A percentile compares a stretch with the other conserved stretches of the same genome.
Evolutionary conservation across 2,888 invertebrate species (phyloP).

Genomic region (Ochropleura leucogaster): DNA sequence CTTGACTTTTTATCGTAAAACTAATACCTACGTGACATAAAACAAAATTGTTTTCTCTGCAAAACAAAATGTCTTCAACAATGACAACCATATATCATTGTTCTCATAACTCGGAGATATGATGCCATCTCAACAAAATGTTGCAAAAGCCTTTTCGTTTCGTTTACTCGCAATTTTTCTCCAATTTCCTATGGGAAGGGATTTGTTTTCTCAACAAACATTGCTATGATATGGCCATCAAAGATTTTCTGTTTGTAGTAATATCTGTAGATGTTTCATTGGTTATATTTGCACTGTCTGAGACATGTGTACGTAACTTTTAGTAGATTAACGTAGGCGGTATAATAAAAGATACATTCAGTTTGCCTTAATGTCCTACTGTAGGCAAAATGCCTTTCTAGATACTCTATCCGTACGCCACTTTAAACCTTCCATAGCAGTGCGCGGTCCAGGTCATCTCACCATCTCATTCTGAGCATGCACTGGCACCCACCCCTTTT

Average conservation of each 20-base stretch:
- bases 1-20: not conserved
- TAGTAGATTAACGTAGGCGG: not conserved
- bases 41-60: constrained; percentile 25
- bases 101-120: constrained; percentile 22
- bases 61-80: constrained; percentile 23
- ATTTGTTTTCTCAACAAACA: constrained; percentile 45
- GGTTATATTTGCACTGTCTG: constrained; percentile 5
- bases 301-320: not conserved
- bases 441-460: too few relatives aligned
- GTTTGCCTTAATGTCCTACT: too few relatives aligned
- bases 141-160: constrained; percentile 15
- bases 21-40: not conserved
- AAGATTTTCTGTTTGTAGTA: constrained; percentile 31
- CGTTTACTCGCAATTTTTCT: constrained; percentile 48
- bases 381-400: too few relatives aligned
- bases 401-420: too few relatives aligned
- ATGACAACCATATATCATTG: constrained; percentile 28
- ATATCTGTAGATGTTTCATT: constrained; percentile 11
- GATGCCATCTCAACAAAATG: constrained; percentile 33
- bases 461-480: too few relatives aligned
- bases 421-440: too few relatives aligned
- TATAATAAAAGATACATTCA: not conserved
- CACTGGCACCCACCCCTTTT: too few relatives aligned
- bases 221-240: constrained; percentile 45
- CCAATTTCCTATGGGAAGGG: constrained; percentile 42